phyloP scores from a whole-genome alignment of 2,113 vertebrate species.

The Macrotus californicus region DNA sequence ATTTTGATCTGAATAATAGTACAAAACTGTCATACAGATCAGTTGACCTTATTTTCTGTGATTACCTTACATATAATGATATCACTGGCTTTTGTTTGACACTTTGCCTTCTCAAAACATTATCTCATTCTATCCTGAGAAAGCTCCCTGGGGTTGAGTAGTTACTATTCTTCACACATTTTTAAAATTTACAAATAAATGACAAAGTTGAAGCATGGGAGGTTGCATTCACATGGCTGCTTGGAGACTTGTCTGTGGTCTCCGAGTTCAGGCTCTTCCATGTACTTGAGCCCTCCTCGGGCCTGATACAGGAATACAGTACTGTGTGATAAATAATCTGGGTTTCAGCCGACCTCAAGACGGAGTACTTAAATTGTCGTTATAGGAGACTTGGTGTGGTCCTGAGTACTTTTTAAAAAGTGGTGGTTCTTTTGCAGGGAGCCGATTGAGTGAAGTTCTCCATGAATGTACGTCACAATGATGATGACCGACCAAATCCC shows the following conservation, averaged over 20 bases:
- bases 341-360: not conserved
- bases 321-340: not conserved
- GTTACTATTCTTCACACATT: not conserved
- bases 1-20: not conserved
- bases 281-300: not conserved
- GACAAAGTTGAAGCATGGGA: not conserved
- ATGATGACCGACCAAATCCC: constrained; percentile 99
- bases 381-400: not conserved
- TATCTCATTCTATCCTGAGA: not conserved
- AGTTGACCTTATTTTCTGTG: not conserved
- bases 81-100: not conserved
- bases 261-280: not conserved
- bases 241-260: not conserved
- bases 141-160: not conserved
- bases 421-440: constrained; percentile 83
- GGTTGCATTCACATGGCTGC: not conserved
- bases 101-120: not conserved
- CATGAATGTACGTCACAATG: constrained; percentile 99
- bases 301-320: too few species aligned
- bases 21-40: not conserved
- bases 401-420: not conserved
- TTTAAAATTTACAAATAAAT: not conserved
- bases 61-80: not conserved
- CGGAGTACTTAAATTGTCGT: not conserved
- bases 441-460: constrained; percentile 91